A percentile compares a stretch with the other conserved stretches of the same genome.
These are phyloP conservation scores for Lordiphosa collinella DNA, from an alignment of 1,140 invertebrate species.

Conservation along the genomic window DNA sequence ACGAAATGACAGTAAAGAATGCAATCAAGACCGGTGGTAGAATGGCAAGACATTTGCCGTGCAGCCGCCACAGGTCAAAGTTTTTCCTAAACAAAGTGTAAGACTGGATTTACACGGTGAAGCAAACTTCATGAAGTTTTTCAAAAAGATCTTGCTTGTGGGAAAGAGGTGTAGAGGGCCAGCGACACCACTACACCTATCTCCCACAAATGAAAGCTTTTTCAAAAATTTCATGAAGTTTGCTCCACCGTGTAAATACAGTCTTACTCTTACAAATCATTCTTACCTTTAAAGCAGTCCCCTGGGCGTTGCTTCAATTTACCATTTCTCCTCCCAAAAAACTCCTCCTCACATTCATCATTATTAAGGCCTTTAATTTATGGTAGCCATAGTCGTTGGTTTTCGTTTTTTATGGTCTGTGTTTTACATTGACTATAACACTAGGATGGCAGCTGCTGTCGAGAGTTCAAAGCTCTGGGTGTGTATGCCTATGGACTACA, in stretches of 20 bases:
- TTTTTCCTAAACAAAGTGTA: conserved; percentile 1
- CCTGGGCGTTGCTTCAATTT: not conserved
- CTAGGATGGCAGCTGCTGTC: conserved; percentile 52
- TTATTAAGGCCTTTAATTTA: conserved; percentile 75
- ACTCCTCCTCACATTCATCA: conserved; percentile 48
- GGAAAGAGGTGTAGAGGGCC: too few species aligned
- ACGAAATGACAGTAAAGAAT: too few species aligned
- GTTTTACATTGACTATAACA: conserved; percentile 76
- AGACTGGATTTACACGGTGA: too few species aligned
- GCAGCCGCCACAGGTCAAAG: not conserved
- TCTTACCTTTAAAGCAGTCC: conserved; percentile 25
- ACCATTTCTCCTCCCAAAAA: not conserved
- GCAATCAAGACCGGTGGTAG: too few species aligned
- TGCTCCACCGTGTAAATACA: too few species aligned
- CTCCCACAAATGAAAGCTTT: too few species aligned
- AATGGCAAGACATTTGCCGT: too few species aligned
- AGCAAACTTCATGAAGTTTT: too few species aligned
- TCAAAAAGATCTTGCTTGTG: too few species aligned
- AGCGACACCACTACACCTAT: too few species aligned
- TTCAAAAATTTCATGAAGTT: too few species aligned
- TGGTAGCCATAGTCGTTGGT: conserved; percentile 51
- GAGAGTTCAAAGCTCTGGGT: conserved; percentile 58
- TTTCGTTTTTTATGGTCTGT: conserved; percentile 67
- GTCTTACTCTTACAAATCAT: conserved; percentile 27
- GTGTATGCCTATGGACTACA: conserved; percentile 8